Evolutionary conservation across 2,797 vertebrate genomes (phyloP).

Genomic region (Acipenser ruthenus): DNA sequence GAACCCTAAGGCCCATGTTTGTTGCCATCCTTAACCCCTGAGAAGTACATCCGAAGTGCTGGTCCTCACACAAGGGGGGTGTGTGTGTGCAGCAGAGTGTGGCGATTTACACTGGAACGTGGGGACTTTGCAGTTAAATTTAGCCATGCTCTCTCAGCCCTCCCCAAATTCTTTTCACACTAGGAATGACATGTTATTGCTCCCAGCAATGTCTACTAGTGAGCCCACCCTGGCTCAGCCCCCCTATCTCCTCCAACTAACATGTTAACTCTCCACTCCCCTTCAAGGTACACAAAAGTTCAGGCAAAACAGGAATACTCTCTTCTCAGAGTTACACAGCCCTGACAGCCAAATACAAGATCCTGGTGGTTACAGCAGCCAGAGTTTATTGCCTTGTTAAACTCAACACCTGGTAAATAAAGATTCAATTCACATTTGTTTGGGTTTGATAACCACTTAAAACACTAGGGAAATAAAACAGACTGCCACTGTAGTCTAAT

Average conservation of each 20-base stretch:
- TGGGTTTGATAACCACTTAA: too few species aligned
- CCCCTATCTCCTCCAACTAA: background rate
- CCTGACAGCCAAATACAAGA: too few species aligned
- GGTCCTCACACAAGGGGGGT: slow-evolving; percentile 12
- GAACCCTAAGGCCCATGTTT: slow-evolving; percentile 52
- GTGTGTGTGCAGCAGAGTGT: slow-evolving; percentile 14
- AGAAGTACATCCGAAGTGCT: background rate
- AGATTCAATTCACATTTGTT: too few species aligned
- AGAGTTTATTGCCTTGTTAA: slow-evolving; percentile 14
- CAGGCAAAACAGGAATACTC: slow-evolving; percentile 23
- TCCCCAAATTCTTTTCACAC: slow-evolving; percentile 41
- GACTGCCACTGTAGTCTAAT: too few species aligned
- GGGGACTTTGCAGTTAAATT: slow-evolving; percentile 57
- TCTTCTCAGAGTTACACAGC: background rate
- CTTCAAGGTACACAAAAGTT: slow-evolving; percentile 13
- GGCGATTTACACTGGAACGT: slow-evolving; percentile 28
- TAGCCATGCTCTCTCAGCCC: slow-evolving; percentile 47
- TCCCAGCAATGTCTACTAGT: slow-evolving; percentile 18
- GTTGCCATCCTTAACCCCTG: slow-evolving; percentile 52
- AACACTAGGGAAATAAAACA: too few species aligned
- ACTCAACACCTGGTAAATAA: slow-evolving; percentile 33
- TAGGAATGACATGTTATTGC: slow-evolving; percentile 10
- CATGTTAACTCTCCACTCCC: slow-evolving; percentile 3
- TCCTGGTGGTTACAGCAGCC: too few species aligned
- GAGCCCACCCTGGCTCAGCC: slow-evolving; percentile 13